These are phyloP conservation scores for Syngnathoides biaculeatus DNA, from an alignment of 2,113 vertebrate genomes.

Conservation along the genomic window DNA sequence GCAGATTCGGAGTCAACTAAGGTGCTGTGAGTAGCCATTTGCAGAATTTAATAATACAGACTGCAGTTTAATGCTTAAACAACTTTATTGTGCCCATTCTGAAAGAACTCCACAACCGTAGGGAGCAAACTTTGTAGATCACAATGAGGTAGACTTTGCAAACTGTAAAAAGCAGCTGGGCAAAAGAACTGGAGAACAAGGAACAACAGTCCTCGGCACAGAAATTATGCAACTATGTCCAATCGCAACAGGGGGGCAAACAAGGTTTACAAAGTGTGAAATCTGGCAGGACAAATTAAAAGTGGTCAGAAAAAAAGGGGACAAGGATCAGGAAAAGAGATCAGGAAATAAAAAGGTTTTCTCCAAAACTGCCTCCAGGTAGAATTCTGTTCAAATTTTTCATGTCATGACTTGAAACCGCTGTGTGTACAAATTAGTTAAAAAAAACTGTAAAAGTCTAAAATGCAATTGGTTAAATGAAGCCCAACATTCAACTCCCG, in stretches of 20 bases:
- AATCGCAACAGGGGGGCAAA: slow-evolving; percentile 71
- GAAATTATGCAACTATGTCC: slow-evolving; percentile 77
- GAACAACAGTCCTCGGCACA: slow-evolving; percentile 93
- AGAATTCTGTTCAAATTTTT: slow-evolving; percentile 74
- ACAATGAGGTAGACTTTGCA: slow-evolving; percentile 99
- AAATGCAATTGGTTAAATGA: slow-evolving; percentile 99
- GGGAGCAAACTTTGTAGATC: slow-evolving; percentile 93
- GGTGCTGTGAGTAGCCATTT: background rate
- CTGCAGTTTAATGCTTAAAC: slow-evolving; percentile 85
- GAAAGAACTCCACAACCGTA: slow-evolving; percentile 93
- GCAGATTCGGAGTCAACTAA: background rate
- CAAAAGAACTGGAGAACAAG: slow-evolving; percentile 67
- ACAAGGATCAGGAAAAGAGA: slow-evolving; percentile 81
- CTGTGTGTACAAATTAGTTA: slow-evolving; percentile 98
- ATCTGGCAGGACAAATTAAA: slow-evolving; percentile 64
- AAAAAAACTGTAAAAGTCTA: slow-evolving; percentile 99
- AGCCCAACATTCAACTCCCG: slow-evolving; percentile 91
- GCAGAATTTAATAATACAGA: slow-evolving; percentile 15
- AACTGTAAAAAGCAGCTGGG: slow-evolving; percentile 94
- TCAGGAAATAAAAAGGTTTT: slow-evolving; percentile 74
- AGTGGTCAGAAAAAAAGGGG: slow-evolving; percentile 71
- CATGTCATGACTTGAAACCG: slow-evolving; percentile 94
- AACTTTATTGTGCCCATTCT: slow-evolving; percentile 98
- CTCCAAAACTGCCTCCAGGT: slow-evolving; percentile 91
- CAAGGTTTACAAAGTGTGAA: slow-evolving; percentile 68